phyloP scores from a whole-genome alignment of 2,888 invertebrate species.

The Dermolepida albohirtum region DNA sequence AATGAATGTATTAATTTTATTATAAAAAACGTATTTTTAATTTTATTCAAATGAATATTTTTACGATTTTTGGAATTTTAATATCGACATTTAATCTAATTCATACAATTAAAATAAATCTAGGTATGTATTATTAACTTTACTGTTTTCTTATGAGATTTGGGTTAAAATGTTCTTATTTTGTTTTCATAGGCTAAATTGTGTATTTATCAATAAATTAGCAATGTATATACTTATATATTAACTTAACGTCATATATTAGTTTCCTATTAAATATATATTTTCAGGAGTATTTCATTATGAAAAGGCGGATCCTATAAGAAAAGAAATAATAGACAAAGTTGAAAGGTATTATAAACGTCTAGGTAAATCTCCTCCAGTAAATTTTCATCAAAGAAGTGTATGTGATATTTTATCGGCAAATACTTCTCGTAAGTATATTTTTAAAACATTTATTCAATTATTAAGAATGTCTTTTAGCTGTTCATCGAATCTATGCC shows the following conservation, averaged over 20 bases:
- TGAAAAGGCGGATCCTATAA: slow-evolving; percentile 32
- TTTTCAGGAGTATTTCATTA: slow-evolving; percentile 34
- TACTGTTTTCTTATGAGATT: neutral
- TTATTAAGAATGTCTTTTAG: too few species aligned
- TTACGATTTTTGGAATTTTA: slow-evolving; percentile 11
- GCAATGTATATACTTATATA: too few species aligned
- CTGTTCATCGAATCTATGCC: too few species aligned
- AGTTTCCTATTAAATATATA: neutral
- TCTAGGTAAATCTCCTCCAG: neutral
- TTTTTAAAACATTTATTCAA: too few species aligned
- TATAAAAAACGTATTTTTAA: too few species aligned
- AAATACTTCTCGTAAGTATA: slow-evolving; percentile 33
- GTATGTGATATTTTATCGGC: slow-evolving; percentile 35
- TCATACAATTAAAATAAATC: slow-evolving; percentile 10
- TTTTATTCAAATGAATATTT: slow-evolving; percentile 21
- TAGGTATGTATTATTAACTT: slow-evolving; percentile 11
- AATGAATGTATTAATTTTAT: too few species aligned
- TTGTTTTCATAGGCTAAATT: too few species aligned
- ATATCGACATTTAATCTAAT: slow-evolving; percentile 18
- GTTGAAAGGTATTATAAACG: slow-evolving; percentile 23
- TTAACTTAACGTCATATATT: too few species aligned
- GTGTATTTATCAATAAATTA: too few species aligned
- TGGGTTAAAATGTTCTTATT: neutral
- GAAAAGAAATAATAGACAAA: slow-evolving; percentile 13
- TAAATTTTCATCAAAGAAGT: slow-evolving; percentile 4